Evolutionary conservation across 92 coral and sea anemone species (phyloP).

Genomic region (Chrysogorgia sp.): DNA sequence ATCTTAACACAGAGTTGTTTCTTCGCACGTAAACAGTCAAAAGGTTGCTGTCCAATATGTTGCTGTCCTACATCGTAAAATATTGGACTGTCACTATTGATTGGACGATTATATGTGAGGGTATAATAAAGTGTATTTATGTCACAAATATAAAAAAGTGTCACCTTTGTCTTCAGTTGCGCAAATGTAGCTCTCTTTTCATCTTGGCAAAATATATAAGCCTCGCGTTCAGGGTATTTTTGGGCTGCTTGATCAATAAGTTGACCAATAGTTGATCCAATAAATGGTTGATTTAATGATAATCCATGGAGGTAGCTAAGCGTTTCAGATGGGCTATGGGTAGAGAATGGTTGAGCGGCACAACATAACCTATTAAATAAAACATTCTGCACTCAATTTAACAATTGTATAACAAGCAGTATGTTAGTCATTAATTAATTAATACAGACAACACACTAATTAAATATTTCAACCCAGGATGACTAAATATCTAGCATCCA

Average conservation of each 20-base stretch:
- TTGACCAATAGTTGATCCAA: constrained; percentile 92
- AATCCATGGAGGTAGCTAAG: constrained; percentile 81
- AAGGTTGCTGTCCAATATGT: no score
- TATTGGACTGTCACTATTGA: background rate
- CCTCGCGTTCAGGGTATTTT: constrained; percentile 87
- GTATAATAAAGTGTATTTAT: no score
- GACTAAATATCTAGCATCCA: no score
- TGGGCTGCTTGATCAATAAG: constrained; percentile 76
- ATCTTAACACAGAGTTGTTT: background rate
- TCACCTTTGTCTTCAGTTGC: constrained; percentile 82
- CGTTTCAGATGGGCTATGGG: constrained; percentile 33
- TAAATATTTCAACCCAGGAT: no score
- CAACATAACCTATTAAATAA: constrained; percentile 15
- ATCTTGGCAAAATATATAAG: constrained; percentile 89
- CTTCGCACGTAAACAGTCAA: background rate
- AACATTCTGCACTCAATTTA: no score
- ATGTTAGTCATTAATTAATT: no score
- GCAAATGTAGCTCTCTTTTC: constrained; percentile 91
- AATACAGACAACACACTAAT: no score
- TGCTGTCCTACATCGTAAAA: no score
- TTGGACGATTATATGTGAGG: no score
- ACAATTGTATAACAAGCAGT: no score
- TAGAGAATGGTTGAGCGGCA: constrained; percentile 23
- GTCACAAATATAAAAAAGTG: no score
- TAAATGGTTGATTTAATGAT: constrained; percentile 63